phyloP scores from a whole-genome alignment of 2,113 vertebrate species.

The Pterocles gutturalis region DNA sequence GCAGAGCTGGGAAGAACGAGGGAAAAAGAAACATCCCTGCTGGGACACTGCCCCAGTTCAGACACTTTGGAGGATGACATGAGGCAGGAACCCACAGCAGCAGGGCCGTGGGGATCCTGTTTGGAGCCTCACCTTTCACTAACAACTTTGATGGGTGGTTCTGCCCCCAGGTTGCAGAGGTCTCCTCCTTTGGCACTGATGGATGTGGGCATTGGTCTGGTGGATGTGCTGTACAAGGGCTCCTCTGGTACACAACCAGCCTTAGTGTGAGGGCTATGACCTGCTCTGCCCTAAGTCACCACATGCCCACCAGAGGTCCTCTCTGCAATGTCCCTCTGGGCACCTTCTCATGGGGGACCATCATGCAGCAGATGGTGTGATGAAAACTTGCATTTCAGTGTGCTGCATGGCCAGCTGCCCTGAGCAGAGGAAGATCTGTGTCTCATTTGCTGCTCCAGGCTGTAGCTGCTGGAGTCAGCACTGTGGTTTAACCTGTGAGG shows the following conservation, averaged over 20 bases:
- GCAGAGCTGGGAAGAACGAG: neutral
- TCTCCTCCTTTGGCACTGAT: neutral
- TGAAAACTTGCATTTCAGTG: neutral
- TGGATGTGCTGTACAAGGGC: neutral
- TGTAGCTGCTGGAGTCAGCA: neutral
- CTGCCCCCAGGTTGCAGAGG: neutral
- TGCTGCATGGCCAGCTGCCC: neutral
- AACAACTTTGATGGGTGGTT: fast-evolving
- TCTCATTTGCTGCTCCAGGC: neutral
- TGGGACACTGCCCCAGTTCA: neutral
- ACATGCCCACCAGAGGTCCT: neutral
- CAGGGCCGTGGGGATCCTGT: neutral
- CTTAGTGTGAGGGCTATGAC: neutral
- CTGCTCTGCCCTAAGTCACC: neutral
- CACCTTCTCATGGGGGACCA: neutral
- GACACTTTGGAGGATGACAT: neutral
- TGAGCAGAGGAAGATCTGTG: neutral
- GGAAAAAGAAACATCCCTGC: neutral
- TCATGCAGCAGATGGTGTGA: neutral
- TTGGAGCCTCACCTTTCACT: neutral
- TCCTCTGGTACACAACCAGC: no score
- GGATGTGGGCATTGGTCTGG: fast-evolving
- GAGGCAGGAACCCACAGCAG: neutral
- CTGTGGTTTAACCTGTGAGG: no score
- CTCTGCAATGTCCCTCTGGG: neutral